Percentiles rank a stretch among this genome's conserved stretches.
Conservation (phyloP, 2,888 invertebrate species). For the Parnassius glacialis region DNA sequence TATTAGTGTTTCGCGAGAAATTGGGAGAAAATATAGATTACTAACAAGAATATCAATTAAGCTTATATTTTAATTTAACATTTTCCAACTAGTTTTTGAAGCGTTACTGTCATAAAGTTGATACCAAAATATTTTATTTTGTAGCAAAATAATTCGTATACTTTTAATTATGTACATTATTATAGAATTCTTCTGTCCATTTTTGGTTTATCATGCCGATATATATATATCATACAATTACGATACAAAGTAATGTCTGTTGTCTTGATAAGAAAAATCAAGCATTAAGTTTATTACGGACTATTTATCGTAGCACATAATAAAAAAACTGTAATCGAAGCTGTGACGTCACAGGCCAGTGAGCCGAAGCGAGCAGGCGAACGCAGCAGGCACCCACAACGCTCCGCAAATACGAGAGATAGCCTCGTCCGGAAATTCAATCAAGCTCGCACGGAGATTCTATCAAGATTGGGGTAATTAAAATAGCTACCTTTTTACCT, state of each 20-base stretch:
- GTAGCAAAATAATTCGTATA: too few species aligned
- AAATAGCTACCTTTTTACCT: slow-evolving; percentile 68
- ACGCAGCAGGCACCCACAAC: slow-evolving; percentile 53
- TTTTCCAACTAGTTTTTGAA: too few species aligned
- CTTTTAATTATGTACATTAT: too few species aligned
- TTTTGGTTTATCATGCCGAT: too few species aligned
- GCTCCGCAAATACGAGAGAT: slow-evolving; percentile 71
- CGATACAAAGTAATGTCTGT: slow-evolving; percentile 34
- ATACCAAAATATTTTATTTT: too few species aligned
- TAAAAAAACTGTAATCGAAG: slow-evolving; percentile 65
- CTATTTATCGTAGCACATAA: slow-evolving; percentile 68
- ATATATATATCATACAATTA: slow-evolving; percentile 27
- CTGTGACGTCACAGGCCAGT: slow-evolving; percentile 74
- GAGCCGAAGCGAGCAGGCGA: slow-evolving; percentile 59
- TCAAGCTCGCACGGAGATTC: slow-evolving; percentile 74
- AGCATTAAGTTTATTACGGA: slow-evolving; percentile 64
- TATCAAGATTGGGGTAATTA: slow-evolving; percentile 77
- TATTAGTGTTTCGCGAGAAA: slow-evolving; percentile 16
- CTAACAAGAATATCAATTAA: too few species aligned
- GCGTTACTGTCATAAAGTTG: too few species aligned
- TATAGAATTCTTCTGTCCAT: too few species aligned
- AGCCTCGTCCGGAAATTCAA: slow-evolving; percentile 75
- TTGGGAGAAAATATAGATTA: not conserved
- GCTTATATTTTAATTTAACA: too few species aligned
- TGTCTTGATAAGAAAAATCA: slow-evolving; percentile 47